Percentiles rank a stretch among this genome's conserved stretches.
Evolutionary conservation across 2,113 vertebrate genomes (phyloP).

Genomic region (Spilogale gracilis): DNA sequence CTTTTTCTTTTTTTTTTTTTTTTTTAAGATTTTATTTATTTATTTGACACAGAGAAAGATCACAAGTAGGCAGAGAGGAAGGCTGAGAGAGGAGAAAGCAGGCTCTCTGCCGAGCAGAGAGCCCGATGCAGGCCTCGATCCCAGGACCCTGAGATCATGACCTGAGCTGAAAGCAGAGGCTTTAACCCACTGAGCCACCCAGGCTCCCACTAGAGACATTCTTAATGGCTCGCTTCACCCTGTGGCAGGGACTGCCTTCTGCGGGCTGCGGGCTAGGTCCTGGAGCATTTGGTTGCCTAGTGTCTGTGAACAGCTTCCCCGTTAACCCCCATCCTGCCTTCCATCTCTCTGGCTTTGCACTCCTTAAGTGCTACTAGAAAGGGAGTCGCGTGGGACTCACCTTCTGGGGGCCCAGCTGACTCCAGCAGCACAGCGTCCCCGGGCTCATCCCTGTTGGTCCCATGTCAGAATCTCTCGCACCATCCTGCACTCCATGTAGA

Average conservation of each 20-base stretch:
- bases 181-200: too few species aligned
- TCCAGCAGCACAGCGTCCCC: background rate
- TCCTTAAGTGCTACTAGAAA: background rate
- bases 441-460: background rate
- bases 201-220: background rate
- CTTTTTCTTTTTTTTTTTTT: too few species aligned
- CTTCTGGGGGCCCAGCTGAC: background rate
- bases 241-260: background rate
- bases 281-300: rapidly evolving
- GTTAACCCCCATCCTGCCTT: background rate
- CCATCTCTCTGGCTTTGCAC: background rate
- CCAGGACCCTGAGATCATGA: too few species aligned
- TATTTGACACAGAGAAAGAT: too few species aligned
- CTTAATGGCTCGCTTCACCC: background rate
- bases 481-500: too few species aligned
- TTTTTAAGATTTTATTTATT: too few species aligned
- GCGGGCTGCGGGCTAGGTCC: background rate
- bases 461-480: background rate
- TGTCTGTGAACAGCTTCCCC: background rate
- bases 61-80: too few species aligned
- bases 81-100: too few species aligned
- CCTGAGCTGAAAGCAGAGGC: too few species aligned
- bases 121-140: too few species aligned
- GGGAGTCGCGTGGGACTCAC: background rate
- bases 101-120: too few species aligned